Evolutionary conservation across 2,888 invertebrate species (phyloP).

Genomic region (Hesperia comma): DNA sequence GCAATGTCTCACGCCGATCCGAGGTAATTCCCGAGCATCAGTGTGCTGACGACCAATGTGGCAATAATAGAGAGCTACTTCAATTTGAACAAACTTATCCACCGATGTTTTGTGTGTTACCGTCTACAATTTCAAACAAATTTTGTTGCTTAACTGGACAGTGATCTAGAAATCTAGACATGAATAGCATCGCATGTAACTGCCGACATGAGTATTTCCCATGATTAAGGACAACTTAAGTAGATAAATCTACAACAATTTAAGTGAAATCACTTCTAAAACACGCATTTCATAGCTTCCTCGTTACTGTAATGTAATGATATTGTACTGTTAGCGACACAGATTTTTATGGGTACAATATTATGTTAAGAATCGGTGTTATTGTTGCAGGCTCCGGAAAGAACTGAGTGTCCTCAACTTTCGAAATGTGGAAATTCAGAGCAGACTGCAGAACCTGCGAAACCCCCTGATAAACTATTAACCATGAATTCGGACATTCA

Average conservation of each 20-base stretch:
- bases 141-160: constrained; percentile 22
- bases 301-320: constrained; percentile 54
- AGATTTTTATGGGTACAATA: constrained; percentile 44
- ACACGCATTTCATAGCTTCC: constrained; percentile 52
- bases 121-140: constrained; percentile 7
- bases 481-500: constrained; percentile 55
- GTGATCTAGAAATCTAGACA: constrained; percentile 29
- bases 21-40: constrained; percentile 31
- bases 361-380: constrained; percentile 35
- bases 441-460: constrained; percentile 58
- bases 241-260: constrained; percentile 49
- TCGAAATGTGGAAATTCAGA: constrained; percentile 60
- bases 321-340: constrained; percentile 45
- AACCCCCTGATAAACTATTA: constrained; percentile 56
- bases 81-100: constrained; percentile 7
- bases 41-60: constrained; percentile 36
- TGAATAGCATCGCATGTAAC: constrained; percentile 17
- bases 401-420: constrained; percentile 71
- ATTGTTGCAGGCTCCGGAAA: constrained; percentile 73
- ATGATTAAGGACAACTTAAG: constrained; percentile 44
- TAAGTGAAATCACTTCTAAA: constrained; percentile 53
- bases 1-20: constrained; percentile 38
- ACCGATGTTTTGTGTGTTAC: constrained; percentile 18
- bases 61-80: constrained; percentile 21
- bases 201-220: constrained; percentile 44